Evolutionary conservation across 2,797 vertebrate species (phyloP), one percentile per base, ranked within the genome.

Genomic region (Paramormyrops hopkinsi): DNA sequence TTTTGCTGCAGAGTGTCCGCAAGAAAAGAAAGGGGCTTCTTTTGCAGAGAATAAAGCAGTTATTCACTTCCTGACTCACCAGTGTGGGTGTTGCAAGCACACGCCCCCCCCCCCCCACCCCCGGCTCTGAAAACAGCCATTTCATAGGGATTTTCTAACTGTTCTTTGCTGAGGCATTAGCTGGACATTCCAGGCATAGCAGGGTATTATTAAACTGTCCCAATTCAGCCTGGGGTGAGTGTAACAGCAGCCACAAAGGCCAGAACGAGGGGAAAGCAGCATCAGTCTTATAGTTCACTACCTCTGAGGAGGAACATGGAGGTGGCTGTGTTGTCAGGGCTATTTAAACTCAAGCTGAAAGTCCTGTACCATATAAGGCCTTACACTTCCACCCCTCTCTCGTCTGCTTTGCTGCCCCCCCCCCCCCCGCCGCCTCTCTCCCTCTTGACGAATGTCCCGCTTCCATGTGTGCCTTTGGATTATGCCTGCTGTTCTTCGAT

Each of bases 121-220:
- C 50, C 33, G 50, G 83, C 89, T 17, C 88, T n/a, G 65, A 91
- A 93, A 92, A 90, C 8, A 59, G 90, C 51, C 88, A 88, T 91
- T 92, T 94, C 90, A 91, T 88, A 88, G 89, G 92, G 90, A 89
- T 89, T 82, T 90, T 90, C 88, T 90, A 19, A 19, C 92, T 93
- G 90, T 90, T 88, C 92, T 93, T 93, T 92, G 92, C 94, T 92
- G 89, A 92, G 92, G 93, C 92, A 93, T 94, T 95, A 94, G 92
- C 92, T 93, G 93, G 93, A 95, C 95, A 97, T 96, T 96, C 96
- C 95, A 94, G 90, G 94, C 95, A 96, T 96, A 96, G 92, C 94
- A 95, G 93, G 91, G 93, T 93, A 94, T 96, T 96, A 96, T 96
- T 96, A 95, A 96, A 95, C 95, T 96, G 95, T 96, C 95, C 94